Conservation (phyloP, 2,113 vertebrate genomes). For the Atrichornis clamosus region DNA sequence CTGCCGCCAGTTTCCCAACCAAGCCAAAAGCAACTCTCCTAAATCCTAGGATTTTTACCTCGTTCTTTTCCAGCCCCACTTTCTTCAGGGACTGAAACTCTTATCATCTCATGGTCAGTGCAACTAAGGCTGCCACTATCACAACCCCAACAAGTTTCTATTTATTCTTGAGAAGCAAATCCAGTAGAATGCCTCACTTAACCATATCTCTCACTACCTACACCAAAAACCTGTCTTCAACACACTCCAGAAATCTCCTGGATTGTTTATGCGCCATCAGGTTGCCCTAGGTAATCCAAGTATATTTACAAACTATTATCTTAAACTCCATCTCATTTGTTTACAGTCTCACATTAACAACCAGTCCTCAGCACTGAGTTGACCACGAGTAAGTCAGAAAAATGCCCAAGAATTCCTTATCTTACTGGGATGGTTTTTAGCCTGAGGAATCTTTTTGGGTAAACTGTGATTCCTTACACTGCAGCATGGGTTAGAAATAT, state of each 20-base stretch:
- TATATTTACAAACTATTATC: not conserved
- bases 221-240: not conserved
- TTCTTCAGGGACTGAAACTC: not conserved
- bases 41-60: not conserved
- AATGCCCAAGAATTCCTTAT: not conserved
- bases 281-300: not conserved
- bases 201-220: not conserved
- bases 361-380: not conserved
- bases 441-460: not conserved
- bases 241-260: not conserved
- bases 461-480: not conserved
- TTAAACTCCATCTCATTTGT: not conserved
- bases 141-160: not conserved
- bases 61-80: not conserved
- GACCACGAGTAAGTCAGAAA: not conserved
- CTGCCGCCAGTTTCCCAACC: not conserved
- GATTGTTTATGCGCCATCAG: not conserved
- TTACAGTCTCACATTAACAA: not conserved
- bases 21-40: not conserved
- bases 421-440: not conserved
- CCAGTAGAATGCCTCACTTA: not conserved
- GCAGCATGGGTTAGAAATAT: not conserved
- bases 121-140: not conserved
- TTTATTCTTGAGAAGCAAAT: not conserved
- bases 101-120: not conserved